phyloP scores from a whole-genome alignment of 2,888 invertebrate species.

The Tuberolachnus salignus region DNA sequence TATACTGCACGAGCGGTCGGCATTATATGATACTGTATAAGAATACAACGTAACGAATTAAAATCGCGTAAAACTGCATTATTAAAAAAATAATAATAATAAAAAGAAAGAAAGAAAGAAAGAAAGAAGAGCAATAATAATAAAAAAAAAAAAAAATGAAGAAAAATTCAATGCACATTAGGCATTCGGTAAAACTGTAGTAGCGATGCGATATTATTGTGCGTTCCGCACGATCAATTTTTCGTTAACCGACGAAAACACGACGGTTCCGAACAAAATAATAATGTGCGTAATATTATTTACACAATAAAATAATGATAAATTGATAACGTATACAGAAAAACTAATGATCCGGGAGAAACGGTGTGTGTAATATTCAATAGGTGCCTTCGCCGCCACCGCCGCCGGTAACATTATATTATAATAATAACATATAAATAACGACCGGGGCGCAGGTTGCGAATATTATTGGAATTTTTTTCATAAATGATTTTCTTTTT shows the following conservation, averaged over 20 bases:
- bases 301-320: too few species aligned
- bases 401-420: neutral
- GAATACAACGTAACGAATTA: conserved; percentile 31
- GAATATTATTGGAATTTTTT: too few species aligned
- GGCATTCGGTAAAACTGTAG: neutral
- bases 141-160: conserved; percentile 8
- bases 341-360: conserved; percentile 14
- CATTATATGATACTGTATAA: neutral
- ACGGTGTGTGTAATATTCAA: neutral
- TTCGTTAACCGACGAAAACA: neutral
- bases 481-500: neutral
- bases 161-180: neutral
- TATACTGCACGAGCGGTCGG: too few species aligned
- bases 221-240: conserved; percentile 34
- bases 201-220: neutral
- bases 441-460: too few species aligned
- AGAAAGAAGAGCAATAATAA: neutral
- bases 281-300: too few species aligned
- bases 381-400: neutral
- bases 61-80: conserved; percentile 19
- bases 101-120: neutral
- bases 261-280: conserved; percentile 21
- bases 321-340: neutral
- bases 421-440: neutral
- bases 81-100: too few species aligned